Evolutionary conservation across 2,113 vertebrate genomes (phyloP), one percentile per base, ranked within the genome.

Genomic region (Zosterops lateralis): DNA sequence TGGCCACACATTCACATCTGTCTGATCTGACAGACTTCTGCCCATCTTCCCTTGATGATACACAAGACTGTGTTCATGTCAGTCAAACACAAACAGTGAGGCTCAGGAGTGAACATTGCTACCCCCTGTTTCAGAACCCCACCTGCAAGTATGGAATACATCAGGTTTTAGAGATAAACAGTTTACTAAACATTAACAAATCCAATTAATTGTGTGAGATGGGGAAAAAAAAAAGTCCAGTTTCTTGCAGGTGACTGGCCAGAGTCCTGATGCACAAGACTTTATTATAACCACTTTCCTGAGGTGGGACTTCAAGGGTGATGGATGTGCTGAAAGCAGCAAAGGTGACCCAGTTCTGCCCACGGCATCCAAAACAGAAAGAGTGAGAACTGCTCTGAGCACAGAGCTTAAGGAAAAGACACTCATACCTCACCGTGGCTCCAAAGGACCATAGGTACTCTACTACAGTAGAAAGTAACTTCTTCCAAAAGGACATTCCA

Each of bases 391-490:
- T 62, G 56, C 34, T 34, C 67, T 62, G 54, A 80, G 87, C 67
- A 58, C 17, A 66, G 29, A 76, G 34, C 29, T 47, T 22, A 88
- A 62, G 45, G 60, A 53, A 68, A 83, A 70, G 18, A 68, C n/a
- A 32, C 3, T 17, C 14, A 0, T 44, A 54, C 47, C n/a, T 50
- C 58, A 24, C 42, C 0, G 0, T 26, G 28, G 53, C 26, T 68
- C 29, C 42, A 77, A 73, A 86, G 40, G 20, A 70, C 24, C 53
- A 44, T 0, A 58, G 14, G 71, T 75, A 42, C 38, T 67, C 68
- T 56, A 4, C 60, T 38, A 20, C 20, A 48, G 6, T 8, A 57
- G 2, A 42, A 50, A 89, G 45, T 4, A 76, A 66, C 34, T 47
- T 61, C 34, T 74, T 62, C 51, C 61, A 74, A 71, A 92, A 71